Evolutionary conservation across 2,888 invertebrate species (phyloP).

Genomic region (Tanypteryx hageni): DNA sequence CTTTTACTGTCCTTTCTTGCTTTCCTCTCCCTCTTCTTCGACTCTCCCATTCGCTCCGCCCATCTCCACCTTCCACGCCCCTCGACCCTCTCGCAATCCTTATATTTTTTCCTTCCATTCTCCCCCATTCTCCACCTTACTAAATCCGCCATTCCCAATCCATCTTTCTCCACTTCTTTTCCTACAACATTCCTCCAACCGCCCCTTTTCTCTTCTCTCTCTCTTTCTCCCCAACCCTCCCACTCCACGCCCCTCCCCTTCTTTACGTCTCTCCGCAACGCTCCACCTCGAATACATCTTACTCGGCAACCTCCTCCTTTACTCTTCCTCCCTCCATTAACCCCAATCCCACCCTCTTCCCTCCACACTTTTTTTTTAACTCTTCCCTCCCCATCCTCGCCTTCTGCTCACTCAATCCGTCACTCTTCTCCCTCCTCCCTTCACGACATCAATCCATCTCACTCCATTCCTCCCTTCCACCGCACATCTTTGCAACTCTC

Average conservation of each 20-base stretch:
- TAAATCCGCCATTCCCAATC: background rate
- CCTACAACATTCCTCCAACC: background rate
- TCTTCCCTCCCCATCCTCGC: background rate
- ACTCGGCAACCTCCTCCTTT: background rate
- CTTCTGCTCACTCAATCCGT: background rate
- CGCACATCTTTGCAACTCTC: background rate
- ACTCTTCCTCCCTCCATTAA: background rate
- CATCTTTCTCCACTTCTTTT: background rate
- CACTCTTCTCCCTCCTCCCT: background rate
- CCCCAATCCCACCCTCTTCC: background rate
- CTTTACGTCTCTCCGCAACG: background rate
- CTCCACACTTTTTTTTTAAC: too few species aligned
- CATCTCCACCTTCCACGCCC: background rate
- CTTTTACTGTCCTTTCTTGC: background rate
- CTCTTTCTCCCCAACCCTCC: background rate
- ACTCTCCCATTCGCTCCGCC: background rate
- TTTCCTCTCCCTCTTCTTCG: background rate
- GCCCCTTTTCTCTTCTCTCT: background rate
- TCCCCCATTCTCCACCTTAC: background rate
- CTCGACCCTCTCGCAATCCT: background rate
- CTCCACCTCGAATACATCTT: background rate
- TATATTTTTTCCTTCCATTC: background rate
- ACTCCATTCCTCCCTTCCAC: background rate
- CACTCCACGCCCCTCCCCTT: too few species aligned
- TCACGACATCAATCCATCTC: background rate